Evolutionary conservation across 2,797 vertebrate genomes (phyloP).

Genomic region (Channallabes apus): DNA sequence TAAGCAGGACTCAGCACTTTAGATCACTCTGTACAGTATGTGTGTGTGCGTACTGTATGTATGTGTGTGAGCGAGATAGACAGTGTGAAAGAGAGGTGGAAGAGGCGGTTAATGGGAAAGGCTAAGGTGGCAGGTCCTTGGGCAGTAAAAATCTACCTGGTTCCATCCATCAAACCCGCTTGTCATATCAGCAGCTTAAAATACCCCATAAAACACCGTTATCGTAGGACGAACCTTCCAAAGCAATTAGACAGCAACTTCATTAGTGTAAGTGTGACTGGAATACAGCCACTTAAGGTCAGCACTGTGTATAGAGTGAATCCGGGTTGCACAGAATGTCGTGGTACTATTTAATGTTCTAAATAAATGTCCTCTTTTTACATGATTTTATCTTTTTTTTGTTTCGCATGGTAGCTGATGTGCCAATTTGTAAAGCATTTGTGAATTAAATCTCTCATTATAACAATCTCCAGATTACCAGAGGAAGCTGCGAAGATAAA

Average conservation of each 20-base stretch:
- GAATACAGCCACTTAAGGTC: slow-evolving; percentile 64
- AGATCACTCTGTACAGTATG: neutral
- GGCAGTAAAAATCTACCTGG: slow-evolving; percentile 63
- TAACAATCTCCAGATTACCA: slow-evolving; percentile 9
- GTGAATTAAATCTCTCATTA: slow-evolving; percentile 3
- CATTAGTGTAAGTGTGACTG: slow-evolving; percentile 69
- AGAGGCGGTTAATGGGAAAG: slow-evolving; percentile 35
- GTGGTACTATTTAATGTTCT: neutral
- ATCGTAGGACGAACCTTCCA: slow-evolving; percentile 70
- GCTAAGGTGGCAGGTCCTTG: slow-evolving; percentile 58
- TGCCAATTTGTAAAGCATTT: slow-evolving; percentile 1
- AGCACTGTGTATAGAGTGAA: slow-evolving; percentile 17
- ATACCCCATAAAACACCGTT: slow-evolving; percentile 71
- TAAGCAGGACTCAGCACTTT: slow-evolving; percentile 38
- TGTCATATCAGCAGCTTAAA: slow-evolving; percentile 71
- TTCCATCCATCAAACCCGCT: slow-evolving; percentile 63
- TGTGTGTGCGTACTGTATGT: neutral
- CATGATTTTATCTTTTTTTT: neutral
- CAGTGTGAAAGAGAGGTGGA: neutral
- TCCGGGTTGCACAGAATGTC: slow-evolving; percentile 21
- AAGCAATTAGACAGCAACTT: slow-evolving; percentile 74
- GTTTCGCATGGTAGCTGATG: slow-evolving; percentile 26
- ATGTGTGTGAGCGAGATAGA: slow-evolving; percentile 15
- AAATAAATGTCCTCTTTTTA: slow-evolving; percentile 17
- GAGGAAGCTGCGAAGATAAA: neutral